phyloP scores from a whole-genome alignment of 2,888 invertebrate species.

The Pristionchus mayeri region DNA sequence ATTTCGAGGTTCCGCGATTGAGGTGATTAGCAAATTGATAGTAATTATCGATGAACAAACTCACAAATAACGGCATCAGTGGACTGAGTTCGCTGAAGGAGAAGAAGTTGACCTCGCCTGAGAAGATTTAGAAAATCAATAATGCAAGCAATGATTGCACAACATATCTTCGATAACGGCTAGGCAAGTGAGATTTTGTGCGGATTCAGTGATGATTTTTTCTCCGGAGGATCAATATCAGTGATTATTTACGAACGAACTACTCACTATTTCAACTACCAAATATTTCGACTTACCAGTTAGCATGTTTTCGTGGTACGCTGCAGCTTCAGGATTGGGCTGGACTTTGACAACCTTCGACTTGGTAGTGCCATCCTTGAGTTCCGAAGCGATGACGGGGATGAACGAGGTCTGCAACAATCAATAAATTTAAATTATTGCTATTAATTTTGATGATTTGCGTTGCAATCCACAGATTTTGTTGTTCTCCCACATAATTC shows the following conservation, averaged over 20 bases:
- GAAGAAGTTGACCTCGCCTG: constrained; percentile 17
- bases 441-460: too few species aligned
- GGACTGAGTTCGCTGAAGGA: not conserved
- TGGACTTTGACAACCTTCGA: not conserved
- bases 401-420: constrained; percentile 20
- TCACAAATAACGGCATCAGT: not conserved
- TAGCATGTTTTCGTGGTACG: too few species aligned
- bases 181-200: too few species aligned
- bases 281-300: too few species aligned
- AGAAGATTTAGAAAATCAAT: too few species aligned
- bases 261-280: too few species aligned
- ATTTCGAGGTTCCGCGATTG: too few species aligned
- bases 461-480: too few species aligned
- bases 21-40: too few species aligned
- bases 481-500: too few species aligned
- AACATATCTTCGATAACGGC: not conserved
- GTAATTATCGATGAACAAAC: not conserved
- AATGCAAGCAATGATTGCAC: too few species aligned
- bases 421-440: too few species aligned
- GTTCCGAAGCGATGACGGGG: not conserved
- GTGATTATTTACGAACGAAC: not conserved
- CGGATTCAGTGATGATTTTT: not conserved
- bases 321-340: not conserved
- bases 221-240: not conserved
- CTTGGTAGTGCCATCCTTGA: constrained; percentile 8